Evolutionary conservation across 1,140 invertebrate genomes (phyloP), one percentile per base, ranked within the genome.

Genomic region (Mizuhopecten yessoensis): DNA sequence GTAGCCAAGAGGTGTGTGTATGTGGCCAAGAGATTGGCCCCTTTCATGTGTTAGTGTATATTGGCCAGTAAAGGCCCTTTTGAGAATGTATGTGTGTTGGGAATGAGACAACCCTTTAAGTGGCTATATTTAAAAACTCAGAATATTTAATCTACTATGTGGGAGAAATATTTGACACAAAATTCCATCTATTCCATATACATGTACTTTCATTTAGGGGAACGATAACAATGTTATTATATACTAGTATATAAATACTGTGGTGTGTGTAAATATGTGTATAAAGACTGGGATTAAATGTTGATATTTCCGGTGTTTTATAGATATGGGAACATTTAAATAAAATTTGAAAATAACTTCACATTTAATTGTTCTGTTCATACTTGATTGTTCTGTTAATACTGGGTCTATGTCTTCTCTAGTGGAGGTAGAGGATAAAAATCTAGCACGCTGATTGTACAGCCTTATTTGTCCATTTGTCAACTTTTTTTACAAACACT

Each of bases 311-410:
- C 13, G 36, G 5, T 75, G 57, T 75, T 75, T 75, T 75, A 75
- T 75, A 75, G 57, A 75, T 75, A 75, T 75, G 57, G 57, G 57
- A 75, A 75, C 57, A 75, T 75, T 75, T n/a, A 75, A 75, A 75
- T 75, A 75, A 75, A 75, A 75, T 75, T 75, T 75, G 57, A 75
- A 3, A 75, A 75, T 49, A 49, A 49, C 45, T 49, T 17, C 45
- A 39, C 13, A 20, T 15, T 23, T 49, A n/a, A 20, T 49, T 23
- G 20, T 5, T 49, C 20, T 23, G 20, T 49, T 49, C 13, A 5
- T 39, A 7, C 36, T 39, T 39, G 5, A 13, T 39, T 39, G 5
- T 5, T 7, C 36, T 7, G 36, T 39, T 5, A 39, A 13, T 7
- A 39, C 5, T 7, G 13, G 36, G 36, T 39, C 36, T 13, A 39